Conservation (phyloP, 2,888 invertebrate genomes). For the Bugulina stolonifera region DNA sequence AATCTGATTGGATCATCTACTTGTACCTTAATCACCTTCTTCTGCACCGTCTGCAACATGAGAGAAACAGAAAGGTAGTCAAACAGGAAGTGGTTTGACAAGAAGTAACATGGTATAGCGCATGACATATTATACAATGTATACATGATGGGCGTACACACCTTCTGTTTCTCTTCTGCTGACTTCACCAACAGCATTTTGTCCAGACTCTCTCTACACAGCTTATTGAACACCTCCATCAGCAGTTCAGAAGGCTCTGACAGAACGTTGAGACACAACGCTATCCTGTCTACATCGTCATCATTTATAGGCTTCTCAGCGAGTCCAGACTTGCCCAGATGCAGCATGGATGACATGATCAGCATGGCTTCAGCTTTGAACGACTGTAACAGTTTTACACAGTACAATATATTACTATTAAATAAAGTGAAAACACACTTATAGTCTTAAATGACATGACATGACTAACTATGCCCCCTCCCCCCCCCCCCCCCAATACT, state of each 20-base stretch:
- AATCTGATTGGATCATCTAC: constrained; percentile 81
- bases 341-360: constrained; percentile 71
- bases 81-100: too few relatives aligned
- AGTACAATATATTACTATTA: too few relatives aligned
- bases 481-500: constrained; percentile 33
- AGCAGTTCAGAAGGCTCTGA: constrained; percentile 60
- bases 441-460: too few relatives aligned
- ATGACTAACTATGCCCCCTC: too few relatives aligned
- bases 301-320: constrained; percentile 73
- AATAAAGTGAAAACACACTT: too few relatives aligned
- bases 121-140: constrained; percentile 20
- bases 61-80: too few relatives aligned
- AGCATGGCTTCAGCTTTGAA: constrained; percentile 74
- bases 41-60: constrained; percentile 62
- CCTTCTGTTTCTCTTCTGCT: constrained; percentile 64
- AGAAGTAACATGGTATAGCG: not conserved
- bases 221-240: constrained; percentile 65
- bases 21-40: constrained; percentile 64
- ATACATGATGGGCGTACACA: too few relatives aligned
- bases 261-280: constrained; percentile 65
- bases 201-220: constrained; percentile 71
- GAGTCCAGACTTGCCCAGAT: constrained; percentile 70
- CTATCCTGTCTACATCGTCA: constrained; percentile 77
- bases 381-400: constrained; percentile 40
- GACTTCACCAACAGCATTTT: constrained; percentile 77